Conservation (phyloP, 2,888 invertebrate genomes). For the Brachyptera risi region DNA sequence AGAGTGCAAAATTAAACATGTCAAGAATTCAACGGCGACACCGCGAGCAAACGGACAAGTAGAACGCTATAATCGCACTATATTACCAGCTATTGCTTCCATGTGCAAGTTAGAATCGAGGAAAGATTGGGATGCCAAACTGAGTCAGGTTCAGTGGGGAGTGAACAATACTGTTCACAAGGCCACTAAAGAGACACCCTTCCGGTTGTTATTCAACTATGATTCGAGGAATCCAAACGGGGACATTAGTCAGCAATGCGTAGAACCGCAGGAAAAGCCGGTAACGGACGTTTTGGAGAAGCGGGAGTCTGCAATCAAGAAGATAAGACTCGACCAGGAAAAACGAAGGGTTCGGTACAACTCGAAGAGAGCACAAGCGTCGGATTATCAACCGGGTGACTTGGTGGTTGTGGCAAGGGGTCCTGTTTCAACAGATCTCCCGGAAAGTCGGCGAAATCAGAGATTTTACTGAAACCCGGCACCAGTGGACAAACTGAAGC, state of each 20-base stretch:
- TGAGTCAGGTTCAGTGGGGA: background rate
- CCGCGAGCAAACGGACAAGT: slow-evolving; percentile 5
- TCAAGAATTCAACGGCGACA: background rate
- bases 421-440: slow-evolving; percentile 32
- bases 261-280: background rate
- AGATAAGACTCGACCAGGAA: background rate
- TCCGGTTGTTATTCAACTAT: background rate
- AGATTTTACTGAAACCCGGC: background rate
- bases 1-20: background rate
- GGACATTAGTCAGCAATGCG: background rate
- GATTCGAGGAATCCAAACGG: background rate
- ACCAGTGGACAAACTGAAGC: background rate
- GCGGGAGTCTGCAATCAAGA: background rate
- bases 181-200: background rate
- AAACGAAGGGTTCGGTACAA: background rate
- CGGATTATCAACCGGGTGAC: background rate
- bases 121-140: background rate
- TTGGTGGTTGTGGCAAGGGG: slow-evolving; percentile 29
- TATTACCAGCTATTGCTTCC: background rate
- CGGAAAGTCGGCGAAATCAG: slow-evolving; percentile 13
- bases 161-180: background rate
- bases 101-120: background rate
- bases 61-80: background rate
- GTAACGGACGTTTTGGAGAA: background rate
- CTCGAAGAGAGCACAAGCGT: background rate